Evolutionary conservation across 2,888 invertebrate genomes (phyloP).

Genomic region (Plutella xylostella): DNA sequence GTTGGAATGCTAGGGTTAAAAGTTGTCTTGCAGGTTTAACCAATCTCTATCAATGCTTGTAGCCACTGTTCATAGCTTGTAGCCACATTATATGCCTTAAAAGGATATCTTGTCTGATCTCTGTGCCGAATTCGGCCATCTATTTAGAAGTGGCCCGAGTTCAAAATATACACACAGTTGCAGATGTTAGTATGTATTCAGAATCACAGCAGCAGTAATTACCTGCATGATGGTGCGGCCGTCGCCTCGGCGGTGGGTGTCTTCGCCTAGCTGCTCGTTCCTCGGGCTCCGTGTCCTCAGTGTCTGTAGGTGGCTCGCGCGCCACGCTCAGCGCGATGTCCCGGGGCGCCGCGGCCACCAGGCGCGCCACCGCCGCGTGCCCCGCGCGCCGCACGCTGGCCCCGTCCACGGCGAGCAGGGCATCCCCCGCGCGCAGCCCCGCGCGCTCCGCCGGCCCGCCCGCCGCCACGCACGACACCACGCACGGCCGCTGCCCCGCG

Average conservation of each 20-base stretch:
- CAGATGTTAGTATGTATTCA: too few species aligned
- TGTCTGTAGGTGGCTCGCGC: slow-evolving; percentile 56
- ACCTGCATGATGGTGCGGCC: slow-evolving; percentile 57
- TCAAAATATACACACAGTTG: too few species aligned
- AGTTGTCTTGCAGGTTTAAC: too few species aligned
- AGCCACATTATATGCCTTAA: too few species aligned
- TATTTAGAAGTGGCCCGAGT: too few species aligned
- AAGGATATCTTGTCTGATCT: too few species aligned
- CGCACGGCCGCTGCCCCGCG: slow-evolving; percentile 96
- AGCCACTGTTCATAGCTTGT: too few species aligned
- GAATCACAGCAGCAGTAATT: too few species aligned
- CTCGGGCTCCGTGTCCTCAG: slow-evolving; percentile 60
- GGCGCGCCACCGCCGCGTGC: slow-evolving; percentile 92
- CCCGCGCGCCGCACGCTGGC: slow-evolving; percentile 91
- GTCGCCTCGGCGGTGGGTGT: slow-evolving; percentile 51
- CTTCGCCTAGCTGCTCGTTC: slow-evolving; percentile 50
- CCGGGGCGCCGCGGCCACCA: slow-evolving; percentile 89
- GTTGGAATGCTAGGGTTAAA: too few species aligned
- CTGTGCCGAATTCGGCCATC: too few species aligned
- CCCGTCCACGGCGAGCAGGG: slow-evolving; percentile 91
- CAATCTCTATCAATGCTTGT: too few species aligned
- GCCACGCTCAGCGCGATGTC: slow-evolving; percentile 88
- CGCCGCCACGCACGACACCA: slow-evolving; percentile 91
- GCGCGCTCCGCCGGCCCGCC: slow-evolving; percentile 89
- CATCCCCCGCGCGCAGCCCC: slow-evolving; percentile 92